These are phyloP conservation scores for Hyalella azteca DNA, from an alignment of 2,888 invertebrate genomes.

Conservation along the genomic window DNA sequence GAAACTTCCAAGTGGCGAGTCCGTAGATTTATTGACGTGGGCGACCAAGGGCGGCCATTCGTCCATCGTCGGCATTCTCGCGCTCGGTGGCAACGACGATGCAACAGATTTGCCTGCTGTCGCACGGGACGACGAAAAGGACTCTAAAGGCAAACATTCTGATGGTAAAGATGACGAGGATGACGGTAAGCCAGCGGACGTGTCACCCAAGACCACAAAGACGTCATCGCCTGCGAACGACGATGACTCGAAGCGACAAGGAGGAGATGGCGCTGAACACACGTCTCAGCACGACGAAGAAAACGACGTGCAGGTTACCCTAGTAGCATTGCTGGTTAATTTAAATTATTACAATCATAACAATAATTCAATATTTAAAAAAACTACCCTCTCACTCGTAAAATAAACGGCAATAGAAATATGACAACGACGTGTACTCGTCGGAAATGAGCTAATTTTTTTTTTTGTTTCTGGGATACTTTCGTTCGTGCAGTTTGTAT, in stretches of 20 bases:
- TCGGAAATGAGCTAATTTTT: too few species aligned
- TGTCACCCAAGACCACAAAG: neutral
- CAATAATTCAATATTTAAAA: too few species aligned
- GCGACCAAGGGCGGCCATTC: constrained; percentile 43
- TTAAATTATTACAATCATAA: too few species aligned
- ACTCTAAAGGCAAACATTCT: neutral
- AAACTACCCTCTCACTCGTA: too few species aligned
- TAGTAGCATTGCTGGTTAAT: too few species aligned
- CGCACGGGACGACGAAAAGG: neutral
- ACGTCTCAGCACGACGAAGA: neutral
- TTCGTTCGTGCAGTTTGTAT: too few species aligned
- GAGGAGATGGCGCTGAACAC: constrained; percentile 35
- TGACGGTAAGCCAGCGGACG: neutral
- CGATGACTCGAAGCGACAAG: constrained; percentile 14
- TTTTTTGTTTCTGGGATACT: too few species aligned
- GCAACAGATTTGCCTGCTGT: constrained; percentile 2
- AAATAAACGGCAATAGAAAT: too few species aligned
- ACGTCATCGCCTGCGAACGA: neutral
- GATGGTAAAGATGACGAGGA: neutral
- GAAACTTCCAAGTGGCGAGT: constrained; percentile 37
- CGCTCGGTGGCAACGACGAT: neutral
- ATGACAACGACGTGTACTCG: too few species aligned
- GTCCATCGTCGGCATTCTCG: neutral
- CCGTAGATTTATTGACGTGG: constrained; percentile 46
- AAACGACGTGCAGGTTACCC: neutral